phyloP scores from a whole-genome alignment of 2,113 vertebrate species.

The Tympanuchus pallidicinctus region DNA sequence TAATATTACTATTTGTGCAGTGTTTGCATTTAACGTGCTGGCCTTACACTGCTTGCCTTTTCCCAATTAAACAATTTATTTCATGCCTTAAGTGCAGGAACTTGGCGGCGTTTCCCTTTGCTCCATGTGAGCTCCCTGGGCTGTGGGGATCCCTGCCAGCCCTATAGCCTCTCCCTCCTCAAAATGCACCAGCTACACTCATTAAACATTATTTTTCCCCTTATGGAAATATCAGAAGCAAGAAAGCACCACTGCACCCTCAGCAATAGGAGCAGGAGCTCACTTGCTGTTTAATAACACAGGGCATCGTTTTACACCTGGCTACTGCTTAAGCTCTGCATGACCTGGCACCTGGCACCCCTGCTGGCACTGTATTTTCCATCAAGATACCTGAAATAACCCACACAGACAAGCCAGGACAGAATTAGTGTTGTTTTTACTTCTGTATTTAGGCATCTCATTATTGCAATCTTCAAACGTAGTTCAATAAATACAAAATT shows the following conservation, averaged over 20 bases:
- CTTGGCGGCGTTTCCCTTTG: not conserved
- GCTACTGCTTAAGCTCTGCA: not conserved
- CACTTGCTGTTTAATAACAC: not conserved
- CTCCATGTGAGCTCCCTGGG: not conserved
- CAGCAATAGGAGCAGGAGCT: not conserved
- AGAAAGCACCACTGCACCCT: not conserved
- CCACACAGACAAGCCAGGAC: not conserved
- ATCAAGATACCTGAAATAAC: not conserved
- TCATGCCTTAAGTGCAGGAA: not conserved
- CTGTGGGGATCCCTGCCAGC: not conserved
- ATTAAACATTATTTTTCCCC: rapidly evolving
- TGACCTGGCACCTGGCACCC: not conserved
- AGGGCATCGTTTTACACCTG: not conserved
- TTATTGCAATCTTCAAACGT: slow-evolving; percentile 47
- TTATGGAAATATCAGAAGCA: not conserved
- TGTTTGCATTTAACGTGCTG: not conserved
- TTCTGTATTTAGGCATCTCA: not conserved
- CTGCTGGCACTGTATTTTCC: not conserved
- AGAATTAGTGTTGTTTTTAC: not conserved
- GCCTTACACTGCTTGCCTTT: not conserved
- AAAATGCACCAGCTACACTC: rapidly evolving
- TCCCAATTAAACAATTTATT: slow-evolving; percentile 17
- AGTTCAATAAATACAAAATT: slow-evolving; percentile 61
- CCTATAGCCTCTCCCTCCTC: not conserved
- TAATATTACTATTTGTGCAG: not conserved